phyloP scores from a whole-genome alignment of 2,797 vertebrate species.

The Platalea minor region DNA sequence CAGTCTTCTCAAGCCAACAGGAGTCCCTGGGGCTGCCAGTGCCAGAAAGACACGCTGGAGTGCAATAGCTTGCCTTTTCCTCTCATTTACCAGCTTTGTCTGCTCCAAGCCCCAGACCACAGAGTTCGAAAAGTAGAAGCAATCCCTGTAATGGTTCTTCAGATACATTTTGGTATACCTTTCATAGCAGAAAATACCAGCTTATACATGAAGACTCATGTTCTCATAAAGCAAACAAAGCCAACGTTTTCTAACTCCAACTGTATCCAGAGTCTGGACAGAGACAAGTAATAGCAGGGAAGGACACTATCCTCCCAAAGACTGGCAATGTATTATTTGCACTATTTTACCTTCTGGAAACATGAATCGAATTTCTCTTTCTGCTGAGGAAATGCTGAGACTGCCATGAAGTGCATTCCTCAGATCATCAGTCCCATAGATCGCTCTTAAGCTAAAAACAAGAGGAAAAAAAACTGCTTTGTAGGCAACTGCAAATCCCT shows the following conservation, averaged over 20 bases:
- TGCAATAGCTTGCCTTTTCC: not conserved
- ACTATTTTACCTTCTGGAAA: constrained; percentile 87
- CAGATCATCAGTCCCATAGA: constrained; percentile 89
- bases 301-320: not conserved
- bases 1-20: not conserved
- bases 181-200: not conserved
- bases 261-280: not conserved
- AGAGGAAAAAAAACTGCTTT: not conserved
- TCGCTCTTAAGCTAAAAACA: constrained; percentile 87
- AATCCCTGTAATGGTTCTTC: not conserved
- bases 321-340: not conserved
- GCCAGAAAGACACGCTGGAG: not conserved
- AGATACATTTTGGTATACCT: not conserved
- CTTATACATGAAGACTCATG: not conserved
- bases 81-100: not conserved
- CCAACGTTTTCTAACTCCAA: not conserved
- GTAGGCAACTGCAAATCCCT: not conserved
- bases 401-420: constrained; percentile 94
- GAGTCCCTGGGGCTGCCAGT: not conserved
- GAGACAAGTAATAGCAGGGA: not conserved
- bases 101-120: not conserved
- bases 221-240: not conserved
- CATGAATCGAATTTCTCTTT: constrained; percentile 91
- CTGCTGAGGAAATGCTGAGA: constrained; percentile 79
- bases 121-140: not conserved